A percentile compares a stretch with the other conserved stretches of the same genome.
These are phyloP conservation scores for Chironomus striatipennis DNA, from an alignment of 1,140 invertebrate genomes.

Conservation along the genomic window DNA sequence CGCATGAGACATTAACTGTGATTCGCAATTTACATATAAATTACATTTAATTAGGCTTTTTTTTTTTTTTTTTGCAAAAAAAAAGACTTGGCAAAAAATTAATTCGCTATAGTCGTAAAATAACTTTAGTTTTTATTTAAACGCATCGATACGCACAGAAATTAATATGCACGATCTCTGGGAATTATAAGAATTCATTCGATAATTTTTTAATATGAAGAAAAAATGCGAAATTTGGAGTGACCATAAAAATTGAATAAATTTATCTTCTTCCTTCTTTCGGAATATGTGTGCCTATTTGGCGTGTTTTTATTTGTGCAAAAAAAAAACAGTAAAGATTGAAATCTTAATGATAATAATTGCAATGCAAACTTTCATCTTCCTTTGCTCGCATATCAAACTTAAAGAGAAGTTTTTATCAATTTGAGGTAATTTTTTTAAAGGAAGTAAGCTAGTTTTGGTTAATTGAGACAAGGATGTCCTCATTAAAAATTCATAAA, in stretches of 20 bases:
- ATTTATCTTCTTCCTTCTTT: conserved; percentile 1
- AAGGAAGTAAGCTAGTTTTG: too few relatives aligned
- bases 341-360: too few relatives aligned
- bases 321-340: not conserved
- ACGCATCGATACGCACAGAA: conserved; percentile 6
- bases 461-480: too few relatives aligned
- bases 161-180: not conserved
- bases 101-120: conserved; percentile 8
- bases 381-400: too few relatives aligned
- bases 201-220: not conserved
- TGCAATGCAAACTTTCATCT: too few relatives aligned
- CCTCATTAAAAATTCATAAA: too few relatives aligned
- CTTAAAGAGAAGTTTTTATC: too few relatives aligned
- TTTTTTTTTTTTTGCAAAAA: too few relatives aligned
- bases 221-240: not conserved
- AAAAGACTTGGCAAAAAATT: not conserved
- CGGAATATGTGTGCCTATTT: not conserved
- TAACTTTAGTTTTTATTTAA: not conserved
- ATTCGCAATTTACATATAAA: conserved; percentile 16
- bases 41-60: conserved; percentile 2
- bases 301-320: not conserved
- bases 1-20: not conserved
- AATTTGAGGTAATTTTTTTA: too few relatives aligned
- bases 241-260: not conserved
- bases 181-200: not conserved